phyloP scores from a whole-genome alignment of 2,888 invertebrate species.

The Pristionchus fissidentatus region DNA sequence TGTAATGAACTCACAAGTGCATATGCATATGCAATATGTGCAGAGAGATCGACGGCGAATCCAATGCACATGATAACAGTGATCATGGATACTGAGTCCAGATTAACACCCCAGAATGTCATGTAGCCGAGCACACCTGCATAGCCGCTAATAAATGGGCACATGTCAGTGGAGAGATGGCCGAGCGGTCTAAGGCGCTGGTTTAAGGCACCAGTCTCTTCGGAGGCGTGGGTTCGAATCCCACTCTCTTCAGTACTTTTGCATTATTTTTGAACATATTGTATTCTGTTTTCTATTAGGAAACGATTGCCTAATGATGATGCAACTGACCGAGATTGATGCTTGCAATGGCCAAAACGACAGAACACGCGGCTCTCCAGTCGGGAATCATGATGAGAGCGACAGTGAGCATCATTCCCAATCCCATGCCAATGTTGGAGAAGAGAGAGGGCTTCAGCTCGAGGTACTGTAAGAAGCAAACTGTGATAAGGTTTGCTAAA shows the following conservation, averaged over 20 bases:
- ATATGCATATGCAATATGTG: slow-evolving; percentile 66
- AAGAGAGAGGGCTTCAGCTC: slow-evolving; percentile 73
- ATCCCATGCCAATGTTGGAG: slow-evolving; percentile 87
- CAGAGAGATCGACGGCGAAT: slow-evolving; percentile 84
- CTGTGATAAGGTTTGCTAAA: background rate
- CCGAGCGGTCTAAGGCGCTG: background rate
- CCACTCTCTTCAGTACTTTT: background rate
- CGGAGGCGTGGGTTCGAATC: background rate
- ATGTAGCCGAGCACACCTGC: slow-evolving; percentile 73
- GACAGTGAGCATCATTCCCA: slow-evolving; percentile 92
- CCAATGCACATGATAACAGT: slow-evolving; percentile 96
- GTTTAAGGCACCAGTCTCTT: background rate
- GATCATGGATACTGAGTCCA: slow-evolving; percentile 89
- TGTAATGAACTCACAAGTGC: slow-evolving; percentile 51
- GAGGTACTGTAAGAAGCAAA: slow-evolving; percentile 69
- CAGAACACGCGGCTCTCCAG: slow-evolving; percentile 90
- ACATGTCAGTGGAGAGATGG: background rate
- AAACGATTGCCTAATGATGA: background rate
- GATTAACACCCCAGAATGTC: slow-evolving; percentile 81
- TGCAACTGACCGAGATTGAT: slow-evolving; percentile 68
- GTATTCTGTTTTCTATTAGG: background rate
- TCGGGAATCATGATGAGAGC: slow-evolving; percentile 94
- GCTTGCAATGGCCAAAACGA: slow-evolving; percentile 89
- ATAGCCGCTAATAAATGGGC: background rate
- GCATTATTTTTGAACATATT: background rate